A percentile compares a stretch with the other conserved stretches of the same genome.
phyloP scores from a whole-genome alignment of 2,888 invertebrate genomes.

The Cylindroiulus punctatus region DNA sequence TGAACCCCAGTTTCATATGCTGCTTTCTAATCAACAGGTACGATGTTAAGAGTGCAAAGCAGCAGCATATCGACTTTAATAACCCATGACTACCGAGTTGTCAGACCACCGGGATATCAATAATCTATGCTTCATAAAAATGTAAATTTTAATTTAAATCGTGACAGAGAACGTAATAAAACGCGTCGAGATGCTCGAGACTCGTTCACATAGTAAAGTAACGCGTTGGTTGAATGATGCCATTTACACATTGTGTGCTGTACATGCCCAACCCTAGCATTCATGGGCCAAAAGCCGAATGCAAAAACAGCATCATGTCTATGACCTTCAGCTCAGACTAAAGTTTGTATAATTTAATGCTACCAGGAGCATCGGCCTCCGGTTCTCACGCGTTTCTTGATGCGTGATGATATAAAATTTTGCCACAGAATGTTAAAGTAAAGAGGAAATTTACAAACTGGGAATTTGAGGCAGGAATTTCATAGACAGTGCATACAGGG shows the following conservation, averaged over 20 bases:
- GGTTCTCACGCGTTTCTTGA: neutral
- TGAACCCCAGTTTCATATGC: neutral
- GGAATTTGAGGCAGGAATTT: neutral
- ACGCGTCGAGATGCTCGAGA: neutral
- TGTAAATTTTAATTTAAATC: constrained; percentile 38
- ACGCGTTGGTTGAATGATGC: neutral
- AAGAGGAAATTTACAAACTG: neutral
- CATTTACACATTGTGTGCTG: neutral
- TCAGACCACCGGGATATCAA: constrained; percentile 29
- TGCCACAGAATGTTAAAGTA: neutral
- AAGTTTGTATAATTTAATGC: neutral
- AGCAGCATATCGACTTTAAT: neutral
- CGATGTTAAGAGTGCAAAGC: neutral
- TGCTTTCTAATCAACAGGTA: neutral
- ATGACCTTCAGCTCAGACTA: neutral
- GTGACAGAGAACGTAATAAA: constrained; percentile 25
- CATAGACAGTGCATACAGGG: neutral
- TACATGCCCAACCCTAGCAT: neutral
- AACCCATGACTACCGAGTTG: neutral
- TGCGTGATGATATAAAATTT: neutral
- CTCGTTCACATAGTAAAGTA: neutral
- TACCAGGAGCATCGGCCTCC: constrained; percentile 8
- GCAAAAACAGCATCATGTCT: constrained; percentile 33
- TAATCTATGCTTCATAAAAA: constrained; percentile 36
- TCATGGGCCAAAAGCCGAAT: constrained; percentile 30